Evolutionary conservation across 2,797 vertebrate genomes (phyloP), one percentile per base, ranked within the genome.

Genomic region (Pterois miles): DNA sequence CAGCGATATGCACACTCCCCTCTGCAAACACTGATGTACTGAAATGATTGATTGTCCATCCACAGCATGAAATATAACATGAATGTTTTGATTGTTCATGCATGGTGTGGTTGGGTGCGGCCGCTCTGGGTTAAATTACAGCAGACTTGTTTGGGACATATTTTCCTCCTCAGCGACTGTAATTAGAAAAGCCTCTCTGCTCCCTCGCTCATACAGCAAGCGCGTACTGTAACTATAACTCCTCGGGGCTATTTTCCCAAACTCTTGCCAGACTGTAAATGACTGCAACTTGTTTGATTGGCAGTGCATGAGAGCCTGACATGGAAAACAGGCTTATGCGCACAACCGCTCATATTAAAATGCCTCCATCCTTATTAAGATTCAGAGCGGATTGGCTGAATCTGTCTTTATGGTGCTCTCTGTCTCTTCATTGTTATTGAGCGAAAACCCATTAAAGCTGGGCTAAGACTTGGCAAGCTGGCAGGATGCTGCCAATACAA

Each of bases 401-500:
- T 79, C 84, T 68, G 89, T 86, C 88, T 87, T 92, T 75, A 86
- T 74, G 76, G 76, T 63, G 4, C 77, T 83, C 72, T 78, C 81
- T 85, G 81, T 81, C 60, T 86, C 83, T 87, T 92, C 87, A 90
- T 91, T 93, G 89, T 91, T 92, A 90, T 88, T 89, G 93, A 91
- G 82, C 43, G 64, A 92, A 93, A 94, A 92, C 69, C 89, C 88
- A 91, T 92, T 91, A 92, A 88, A 88, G 82, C 83, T 4, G 63
- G 73, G 83, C 81, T 85, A 73, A 87, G 78, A 84, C 82, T 91
- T 91, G 91, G 90, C 90, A 80, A 80, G 88, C 88, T 78, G 66
- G 86, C 62, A 64, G 83, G 86, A 91, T 85, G 89, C 88, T 71
- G 83, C 89, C 88, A 89, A 85, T 87, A 86, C 84, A 89, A 82